Evolutionary conservation across 2,113 vertebrate genomes (phyloP).

Genomic region (Synchiropus splendidus): DNA sequence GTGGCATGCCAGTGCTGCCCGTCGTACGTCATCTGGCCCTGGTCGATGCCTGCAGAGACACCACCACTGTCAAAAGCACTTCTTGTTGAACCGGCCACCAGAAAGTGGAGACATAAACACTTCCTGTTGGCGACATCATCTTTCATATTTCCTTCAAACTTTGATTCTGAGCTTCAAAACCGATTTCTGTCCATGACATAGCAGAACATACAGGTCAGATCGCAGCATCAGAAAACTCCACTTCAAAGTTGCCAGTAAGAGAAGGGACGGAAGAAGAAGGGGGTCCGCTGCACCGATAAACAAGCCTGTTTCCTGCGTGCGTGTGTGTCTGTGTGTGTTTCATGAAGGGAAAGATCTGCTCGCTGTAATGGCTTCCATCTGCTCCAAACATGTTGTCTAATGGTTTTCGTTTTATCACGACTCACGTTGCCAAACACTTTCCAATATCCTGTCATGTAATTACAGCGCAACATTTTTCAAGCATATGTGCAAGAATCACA

Average conservation of each 20-base stretch:
- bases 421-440: slow-evolving; percentile 42
- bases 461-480: slow-evolving; percentile 46
- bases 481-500: slow-evolving; percentile 36
- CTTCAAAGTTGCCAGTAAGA: too few species aligned
- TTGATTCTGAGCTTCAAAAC: too few species aligned
- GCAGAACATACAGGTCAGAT: too few species aligned
- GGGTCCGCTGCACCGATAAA: slow-evolving; percentile 17
- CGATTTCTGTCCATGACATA: too few species aligned
- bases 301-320: too few species aligned
- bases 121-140: too few species aligned
- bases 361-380: slow-evolving; percentile 61
- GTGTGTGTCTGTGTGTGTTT: too few species aligned
- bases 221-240: slow-evolving; percentile 14
- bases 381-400: slow-evolving; percentile 44
- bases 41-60: slow-evolving; percentile 81
- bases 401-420: slow-evolving; percentile 51
- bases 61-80: neutral
- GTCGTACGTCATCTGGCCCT: slow-evolving; percentile 97
- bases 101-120: too few species aligned
- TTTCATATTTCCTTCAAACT: too few species aligned
- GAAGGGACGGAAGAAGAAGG: too few species aligned
- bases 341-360: slow-evolving; percentile 1
- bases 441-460: slow-evolving; percentile 57
- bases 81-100: slow-evolving; percentile 8
- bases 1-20: slow-evolving; percentile 98